Base-by-base conservation (phyloP, 2,113 vertebrate species). In the Canis aureus region DNA sequence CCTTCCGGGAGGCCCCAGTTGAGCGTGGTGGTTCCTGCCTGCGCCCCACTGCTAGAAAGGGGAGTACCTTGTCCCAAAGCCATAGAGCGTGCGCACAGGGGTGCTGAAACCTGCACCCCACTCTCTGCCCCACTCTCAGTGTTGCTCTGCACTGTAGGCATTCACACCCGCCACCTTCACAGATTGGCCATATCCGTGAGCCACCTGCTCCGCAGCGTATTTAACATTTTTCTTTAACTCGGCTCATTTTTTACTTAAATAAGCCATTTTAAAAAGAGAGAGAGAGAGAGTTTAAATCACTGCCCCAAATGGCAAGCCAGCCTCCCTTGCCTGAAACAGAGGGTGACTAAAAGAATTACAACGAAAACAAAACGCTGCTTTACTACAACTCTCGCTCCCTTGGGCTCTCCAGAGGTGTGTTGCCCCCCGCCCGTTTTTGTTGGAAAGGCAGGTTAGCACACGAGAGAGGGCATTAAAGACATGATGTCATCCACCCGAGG, bases 171-270 rank as follows among this genome's bases (percentile, higher is more conserved):
- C 64, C 60, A 25, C 74, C 79, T 57, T 67, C 88, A 13, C 92
- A 57, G 96, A 49, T 15, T 16, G 59, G 85, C 95, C 25, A 0
- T 4, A 38, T 71, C 91, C 12, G 0, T 0, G 0, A 0, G 35
- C 94, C 96, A 89, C 96, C 97, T 94, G 97, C 66, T 95, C 74
- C 0, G 0, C 23, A 2, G 16, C 0, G 8, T 2, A 60, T 80
- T 89, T 79, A 80, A 82, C 95, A 79, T 64, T 92, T 96, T 82
- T 81, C 92, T 93, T 93, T 81, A 94, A 88, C 79, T 79, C 15
- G 5, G 60, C 73, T 92, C 53, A 4, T 49, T 96, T 66, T 97
- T 94, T 78, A 96, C 97, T 97, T 88, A 98, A 89, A 97, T 95
- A 87, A 95, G 80, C 80, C 87, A 69, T 38, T 95, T 74, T 87